These are phyloP conservation scores for Enteromius mattozi DNA, from an alignment of 2,797 vertebrate species.

Conservation along the genomic window DNA sequence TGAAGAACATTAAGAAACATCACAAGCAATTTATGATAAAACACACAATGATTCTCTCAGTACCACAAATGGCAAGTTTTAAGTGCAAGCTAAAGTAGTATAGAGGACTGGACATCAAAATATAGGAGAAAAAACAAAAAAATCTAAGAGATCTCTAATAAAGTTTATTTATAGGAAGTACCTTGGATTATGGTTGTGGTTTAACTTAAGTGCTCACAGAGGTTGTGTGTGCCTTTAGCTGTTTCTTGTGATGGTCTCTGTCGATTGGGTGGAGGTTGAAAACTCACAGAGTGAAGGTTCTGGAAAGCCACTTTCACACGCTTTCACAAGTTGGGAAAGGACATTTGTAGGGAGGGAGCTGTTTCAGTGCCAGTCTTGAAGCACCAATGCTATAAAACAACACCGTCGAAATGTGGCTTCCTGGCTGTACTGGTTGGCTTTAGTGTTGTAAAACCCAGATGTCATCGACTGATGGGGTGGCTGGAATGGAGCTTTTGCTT, in stretches of 20 bases:
- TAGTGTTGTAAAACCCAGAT: background rate
- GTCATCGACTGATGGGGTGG: background rate
- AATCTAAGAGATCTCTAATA: background rate
- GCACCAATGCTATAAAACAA: conserved; percentile 7
- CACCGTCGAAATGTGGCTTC: background rate
- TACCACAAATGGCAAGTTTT: background rate
- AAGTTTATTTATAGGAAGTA: background rate
- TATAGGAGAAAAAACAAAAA: too few relatives aligned
- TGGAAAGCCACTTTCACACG: background rate
- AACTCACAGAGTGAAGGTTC: background rate
- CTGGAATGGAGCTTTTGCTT: background rate
- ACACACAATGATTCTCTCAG: background rate
- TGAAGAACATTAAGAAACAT: background rate
- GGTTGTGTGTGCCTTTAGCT: background rate
- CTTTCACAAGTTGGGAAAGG: background rate
- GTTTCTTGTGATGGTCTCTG: background rate
- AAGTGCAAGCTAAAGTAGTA: conserved; percentile 11
- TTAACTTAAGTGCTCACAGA: background rate
- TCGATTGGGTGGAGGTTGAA: background rate
- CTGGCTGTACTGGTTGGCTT: background rate
- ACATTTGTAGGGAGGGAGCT: background rate
- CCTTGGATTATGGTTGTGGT: conserved; percentile 2
- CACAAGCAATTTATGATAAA: background rate
- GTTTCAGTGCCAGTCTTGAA: background rate
- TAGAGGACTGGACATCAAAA: background rate